Evolutionary conservation across 2,888 invertebrate genomes (phyloP).

Genomic region (Agonum fuliginosum): DNA sequence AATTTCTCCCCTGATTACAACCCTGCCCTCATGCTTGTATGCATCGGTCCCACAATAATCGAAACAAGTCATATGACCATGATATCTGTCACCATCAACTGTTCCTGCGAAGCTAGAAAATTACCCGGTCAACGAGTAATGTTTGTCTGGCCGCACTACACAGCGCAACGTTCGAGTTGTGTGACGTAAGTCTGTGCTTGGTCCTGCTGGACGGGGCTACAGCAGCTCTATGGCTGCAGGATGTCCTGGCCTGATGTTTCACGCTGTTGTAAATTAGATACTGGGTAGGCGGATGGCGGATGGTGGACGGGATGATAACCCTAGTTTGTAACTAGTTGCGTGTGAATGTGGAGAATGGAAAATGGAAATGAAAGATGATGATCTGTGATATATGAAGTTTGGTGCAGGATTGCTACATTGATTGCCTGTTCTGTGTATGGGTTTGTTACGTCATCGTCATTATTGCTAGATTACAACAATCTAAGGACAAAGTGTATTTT

Average conservation of each 20-base stretch:
- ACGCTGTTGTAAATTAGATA: slow-evolving; percentile 56
- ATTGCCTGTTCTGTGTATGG: too few species aligned
- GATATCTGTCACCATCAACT: slow-evolving; percentile 60
- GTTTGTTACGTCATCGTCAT: too few species aligned
- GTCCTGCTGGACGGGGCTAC: slow-evolving; percentile 14
- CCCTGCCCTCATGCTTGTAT: background rate
- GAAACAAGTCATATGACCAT: slow-evolving; percentile 56
- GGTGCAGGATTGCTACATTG: too few species aligned
- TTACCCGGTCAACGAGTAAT: slow-evolving; percentile 55
- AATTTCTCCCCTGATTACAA: background rate
- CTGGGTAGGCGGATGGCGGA: too few species aligned
- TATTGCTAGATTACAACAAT: too few species aligned
- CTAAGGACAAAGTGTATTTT: too few species aligned
- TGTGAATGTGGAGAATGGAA: slow-evolving; percentile 7
- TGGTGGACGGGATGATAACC: too few species aligned
- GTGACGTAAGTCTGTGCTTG: slow-evolving; percentile 18
- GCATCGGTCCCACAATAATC: slow-evolving; percentile 45
- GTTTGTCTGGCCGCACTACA: slow-evolving; percentile 1
- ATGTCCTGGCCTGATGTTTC: slow-evolving; percentile 58
- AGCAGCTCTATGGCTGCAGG: slow-evolving; percentile 32
- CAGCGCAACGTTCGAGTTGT: too few species aligned
- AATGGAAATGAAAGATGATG: background rate
- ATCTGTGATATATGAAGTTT: background rate
- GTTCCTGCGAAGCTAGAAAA: slow-evolving; percentile 58
- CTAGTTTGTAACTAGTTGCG: slow-evolving; percentile 47